A percentile compares a stretch with the other conserved stretches of the same genome.
phyloP scores from a whole-genome alignment of 2,113 vertebrate genomes.

The Pogonocichla stellata region DNA sequence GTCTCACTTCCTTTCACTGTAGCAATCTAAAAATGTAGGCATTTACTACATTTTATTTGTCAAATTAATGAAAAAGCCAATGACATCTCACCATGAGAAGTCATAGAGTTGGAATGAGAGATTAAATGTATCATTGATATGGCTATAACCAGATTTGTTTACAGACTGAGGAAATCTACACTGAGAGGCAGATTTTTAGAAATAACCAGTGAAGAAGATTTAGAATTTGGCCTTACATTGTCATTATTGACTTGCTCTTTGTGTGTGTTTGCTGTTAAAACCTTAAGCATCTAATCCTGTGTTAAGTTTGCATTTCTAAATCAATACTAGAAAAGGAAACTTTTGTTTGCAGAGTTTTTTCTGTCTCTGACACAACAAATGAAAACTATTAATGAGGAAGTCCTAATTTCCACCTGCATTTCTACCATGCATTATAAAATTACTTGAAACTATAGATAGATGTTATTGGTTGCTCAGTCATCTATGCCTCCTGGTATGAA shows the following conservation, averaged over 20 bases:
- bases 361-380: not conserved
- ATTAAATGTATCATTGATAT: not conserved
- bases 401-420: not conserved
- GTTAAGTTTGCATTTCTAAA: conserved; percentile 13
- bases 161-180: not conserved
- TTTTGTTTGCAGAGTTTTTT: not conserved
- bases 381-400: not conserved
- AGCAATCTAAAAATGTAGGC: not conserved
- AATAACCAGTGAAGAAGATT: not conserved
- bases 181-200: not conserved
- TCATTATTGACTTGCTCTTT: not conserved
- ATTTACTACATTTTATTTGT: not conserved
- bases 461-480: not conserved
- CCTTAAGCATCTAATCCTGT: not conserved
- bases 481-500: not conserved
- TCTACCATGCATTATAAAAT: not conserved
- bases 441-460: not conserved
- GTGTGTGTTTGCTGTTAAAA: not conserved
- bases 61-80: not conserved
- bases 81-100: not conserved
- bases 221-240: not conserved
- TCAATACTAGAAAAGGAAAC: not conserved
- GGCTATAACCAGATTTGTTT: not conserved
- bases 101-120: not conserved
- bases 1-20: accelerated